A percentile compares a stretch with the other conserved stretches of the same genome.
Evolutionary conservation across 2,888 invertebrate genomes (phyloP).

Genomic region (Strigamia transsilvanica): DNA sequence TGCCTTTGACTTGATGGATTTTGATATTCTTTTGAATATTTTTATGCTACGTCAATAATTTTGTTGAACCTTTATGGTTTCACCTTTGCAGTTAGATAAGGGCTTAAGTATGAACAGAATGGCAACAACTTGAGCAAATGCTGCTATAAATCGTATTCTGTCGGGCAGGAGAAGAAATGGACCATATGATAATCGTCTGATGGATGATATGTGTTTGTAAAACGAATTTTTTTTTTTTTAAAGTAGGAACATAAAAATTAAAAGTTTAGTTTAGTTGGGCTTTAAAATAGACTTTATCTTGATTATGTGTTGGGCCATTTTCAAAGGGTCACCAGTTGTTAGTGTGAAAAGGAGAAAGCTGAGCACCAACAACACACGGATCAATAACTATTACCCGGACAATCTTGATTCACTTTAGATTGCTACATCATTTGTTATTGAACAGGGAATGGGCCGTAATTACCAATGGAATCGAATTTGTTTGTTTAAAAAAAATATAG

Average conservation of each 20-base stretch:
- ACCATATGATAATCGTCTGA: neutral
- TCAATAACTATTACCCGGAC: constrained; percentile 3
- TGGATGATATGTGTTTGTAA: no score
- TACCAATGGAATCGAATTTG: neutral
- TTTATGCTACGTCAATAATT: neutral
- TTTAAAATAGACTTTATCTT: neutral
- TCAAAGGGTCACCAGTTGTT: neutral
- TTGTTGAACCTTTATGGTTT: constrained; percentile 4
- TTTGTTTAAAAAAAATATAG: neutral
- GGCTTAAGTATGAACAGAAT: neutral
- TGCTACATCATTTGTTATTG: neutral
- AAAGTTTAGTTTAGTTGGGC: no score
- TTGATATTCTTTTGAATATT: constrained; percentile 22
- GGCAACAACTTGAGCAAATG: neutral
- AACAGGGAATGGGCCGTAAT: neutral
- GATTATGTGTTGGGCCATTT: neutral
- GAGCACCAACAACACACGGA: neutral
- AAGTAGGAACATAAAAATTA: no score
- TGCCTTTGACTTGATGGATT: neutral
- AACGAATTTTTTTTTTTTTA: no score
- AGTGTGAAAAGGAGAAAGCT: neutral
- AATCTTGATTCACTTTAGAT: constrained; percentile 1
- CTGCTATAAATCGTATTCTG: constrained; percentile 1
- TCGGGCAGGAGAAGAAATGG: neutral
- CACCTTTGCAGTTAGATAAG: constrained; percentile 8